phyloP scores from a whole-genome alignment of 2,113 vertebrate genomes.

The Periophthalmodon schlosseri region DNA sequence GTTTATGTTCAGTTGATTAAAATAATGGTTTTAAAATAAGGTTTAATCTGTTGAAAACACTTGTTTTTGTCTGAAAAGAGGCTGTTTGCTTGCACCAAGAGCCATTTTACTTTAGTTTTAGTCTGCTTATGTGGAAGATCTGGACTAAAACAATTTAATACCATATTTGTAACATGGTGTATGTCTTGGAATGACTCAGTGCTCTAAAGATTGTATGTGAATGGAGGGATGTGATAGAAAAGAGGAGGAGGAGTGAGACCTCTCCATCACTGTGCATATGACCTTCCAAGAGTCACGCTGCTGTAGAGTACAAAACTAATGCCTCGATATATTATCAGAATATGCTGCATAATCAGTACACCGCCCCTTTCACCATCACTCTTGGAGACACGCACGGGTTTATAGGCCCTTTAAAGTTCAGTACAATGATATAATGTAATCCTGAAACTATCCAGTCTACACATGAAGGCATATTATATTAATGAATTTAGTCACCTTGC shows the following conservation, averaged over 20 bases:
- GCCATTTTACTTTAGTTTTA: no score
- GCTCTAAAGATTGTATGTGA: slow-evolving; percentile 34
- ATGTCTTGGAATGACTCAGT: slow-evolving; percentile 6
- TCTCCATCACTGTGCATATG: slow-evolving; percentile 61
- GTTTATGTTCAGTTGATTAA: background rate
- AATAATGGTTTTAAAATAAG: background rate
- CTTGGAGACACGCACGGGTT: slow-evolving; percentile 13
- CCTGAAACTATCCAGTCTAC: slow-evolving; percentile 9
- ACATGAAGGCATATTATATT: background rate
- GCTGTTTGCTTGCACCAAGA: no score
- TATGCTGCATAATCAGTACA: slow-evolving; percentile 69
- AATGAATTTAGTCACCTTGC: background rate
- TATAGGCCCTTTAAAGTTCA: slow-evolving; percentile 8
- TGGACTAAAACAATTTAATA: slow-evolving; percentile 25
- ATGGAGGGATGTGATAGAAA: slow-evolving; percentile 51
- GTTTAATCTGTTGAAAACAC: no score
- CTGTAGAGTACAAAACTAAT: slow-evolving; percentile 65
- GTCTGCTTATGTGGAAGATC: background rate
- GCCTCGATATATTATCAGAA: slow-evolving; percentile 68
- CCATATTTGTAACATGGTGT: slow-evolving; percentile 5
- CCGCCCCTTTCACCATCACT: slow-evolving; percentile 39
- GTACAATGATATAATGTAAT: slow-evolving; percentile 34
- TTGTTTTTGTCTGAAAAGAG: no score
- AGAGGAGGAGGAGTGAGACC: slow-evolving; percentile 57
- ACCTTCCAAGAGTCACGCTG: slow-evolving; percentile 69